Evolutionary conservation across 2,113 vertebrate species (phyloP).

Genomic region (Micromys minutus): DNA sequence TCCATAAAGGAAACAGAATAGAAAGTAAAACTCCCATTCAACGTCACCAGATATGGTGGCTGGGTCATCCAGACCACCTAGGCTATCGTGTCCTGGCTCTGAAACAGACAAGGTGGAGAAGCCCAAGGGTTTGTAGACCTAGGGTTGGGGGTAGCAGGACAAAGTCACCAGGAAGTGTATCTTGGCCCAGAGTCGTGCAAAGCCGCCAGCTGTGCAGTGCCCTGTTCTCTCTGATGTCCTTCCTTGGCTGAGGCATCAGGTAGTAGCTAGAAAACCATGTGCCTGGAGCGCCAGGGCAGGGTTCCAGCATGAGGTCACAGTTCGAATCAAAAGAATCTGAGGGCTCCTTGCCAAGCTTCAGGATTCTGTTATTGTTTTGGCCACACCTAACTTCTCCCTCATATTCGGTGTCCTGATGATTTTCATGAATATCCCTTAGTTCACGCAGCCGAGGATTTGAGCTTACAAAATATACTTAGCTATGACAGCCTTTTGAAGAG

Average conservation of each 20-base stretch:
- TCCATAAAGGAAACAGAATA: background rate
- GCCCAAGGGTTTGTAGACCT: slow-evolving; percentile 25
- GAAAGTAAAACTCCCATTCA: background rate
- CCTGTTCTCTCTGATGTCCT: slow-evolving; percentile 21
- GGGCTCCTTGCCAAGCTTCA: background rate
- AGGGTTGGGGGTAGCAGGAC: background rate
- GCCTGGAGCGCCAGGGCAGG: background rate
- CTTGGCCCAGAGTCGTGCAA: slow-evolving; percentile 61
- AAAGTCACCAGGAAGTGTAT: slow-evolving; percentile 65
- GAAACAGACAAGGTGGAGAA: slow-evolving; percentile 30
- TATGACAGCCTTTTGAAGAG: slow-evolving; percentile 8
- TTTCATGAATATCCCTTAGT: slow-evolving; percentile 48
- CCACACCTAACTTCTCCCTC: slow-evolving; percentile 64
- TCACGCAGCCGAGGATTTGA: background rate
- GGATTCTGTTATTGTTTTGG: slow-evolving; percentile 26
- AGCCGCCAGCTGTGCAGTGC: slow-evolving; percentile 52
- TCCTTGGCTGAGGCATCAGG: slow-evolving; percentile 10
- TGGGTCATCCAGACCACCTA: background rate
- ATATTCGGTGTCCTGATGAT: background rate
- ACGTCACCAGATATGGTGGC: background rate
- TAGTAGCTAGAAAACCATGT: slow-evolving; percentile 14
- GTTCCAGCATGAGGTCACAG: slow-evolving; percentile 5
- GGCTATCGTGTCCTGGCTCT: background rate
- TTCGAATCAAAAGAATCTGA: slow-evolving; percentile 14
- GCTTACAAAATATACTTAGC: slow-evolving; percentile 30